These are phyloP conservation scores for Caenorhabditis sp. DNA, from an alignment of 2,888 invertebrate genomes.

Conservation along the genomic window DNA sequence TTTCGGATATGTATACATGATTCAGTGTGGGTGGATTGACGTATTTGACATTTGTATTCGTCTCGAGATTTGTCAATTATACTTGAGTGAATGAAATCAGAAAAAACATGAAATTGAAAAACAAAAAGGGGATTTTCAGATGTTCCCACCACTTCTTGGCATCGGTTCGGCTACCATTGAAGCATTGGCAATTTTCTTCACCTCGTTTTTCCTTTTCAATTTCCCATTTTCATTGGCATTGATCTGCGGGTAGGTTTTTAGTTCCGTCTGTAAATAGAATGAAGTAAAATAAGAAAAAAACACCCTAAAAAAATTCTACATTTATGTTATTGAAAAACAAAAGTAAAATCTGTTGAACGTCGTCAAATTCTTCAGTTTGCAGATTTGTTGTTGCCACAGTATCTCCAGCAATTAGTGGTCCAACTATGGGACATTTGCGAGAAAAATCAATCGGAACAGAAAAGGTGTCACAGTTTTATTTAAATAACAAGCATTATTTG, in stretches of 20 bases:
- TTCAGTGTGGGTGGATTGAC: neutral
- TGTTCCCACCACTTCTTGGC: conserved; percentile 38
- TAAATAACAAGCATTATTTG: neutral
- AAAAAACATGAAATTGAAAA: neutral
- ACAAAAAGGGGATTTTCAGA: conserved; percentile 12
- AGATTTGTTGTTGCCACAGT: conserved; percentile 42
- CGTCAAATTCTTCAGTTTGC: neutral
- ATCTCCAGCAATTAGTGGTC: conserved; percentile 41
- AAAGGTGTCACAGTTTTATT: conserved; percentile 20
- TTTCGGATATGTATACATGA: neutral
- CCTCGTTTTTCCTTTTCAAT: conserved; percentile 26
- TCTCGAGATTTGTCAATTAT: neutral
- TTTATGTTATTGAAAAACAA: no score
- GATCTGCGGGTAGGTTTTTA: conserved; percentile 39
- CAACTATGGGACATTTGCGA: conserved; percentile 31
- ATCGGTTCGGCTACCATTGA: conserved; percentile 30
- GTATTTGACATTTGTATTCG: neutral
- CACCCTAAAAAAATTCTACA: conserved; percentile 4
- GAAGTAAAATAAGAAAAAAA: no score
- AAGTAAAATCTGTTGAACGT: no score
- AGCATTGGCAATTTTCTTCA: conserved; percentile 29
- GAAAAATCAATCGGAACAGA: conserved; percentile 35
- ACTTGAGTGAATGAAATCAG: neutral
- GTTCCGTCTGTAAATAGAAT: no score
- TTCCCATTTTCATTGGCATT: conserved; percentile 24